Evolutionary conservation across 2,888 invertebrate species (phyloP), one percentile per base, ranked within the genome.

Genomic region (Odontomyia ornata): DNA sequence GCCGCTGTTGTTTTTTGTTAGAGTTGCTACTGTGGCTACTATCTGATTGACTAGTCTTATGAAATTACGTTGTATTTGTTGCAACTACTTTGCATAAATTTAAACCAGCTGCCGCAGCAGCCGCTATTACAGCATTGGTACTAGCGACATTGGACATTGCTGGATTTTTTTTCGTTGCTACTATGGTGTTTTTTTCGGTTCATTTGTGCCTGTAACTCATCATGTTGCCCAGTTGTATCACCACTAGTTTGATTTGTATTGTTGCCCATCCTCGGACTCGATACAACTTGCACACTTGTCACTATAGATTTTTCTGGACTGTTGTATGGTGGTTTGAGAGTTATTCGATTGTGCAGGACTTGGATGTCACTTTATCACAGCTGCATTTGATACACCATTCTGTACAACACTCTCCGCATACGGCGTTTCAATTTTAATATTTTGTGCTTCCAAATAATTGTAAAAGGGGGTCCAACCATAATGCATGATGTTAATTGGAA

Each of bases 251-350:
- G 28, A 52, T 56, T 75, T 52, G 27, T 21, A 65, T 47, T 67
- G 18, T 52, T 15, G 62, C 13, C 69, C 60, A 65, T 60, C 23
- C 47, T 21, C 36, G 77, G 28, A 27, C 47, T 75, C 28, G 75
- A 18, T 21, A 75, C 75, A n/a, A 43, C 57, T 27, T 69, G 67
- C 13, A 57, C 72, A 30, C 52, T 67, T 23, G 52, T 57, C 30
- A 72, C 69, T 36, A 71, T 36, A 21, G 62, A 77, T 52, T 76
- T 76, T 30, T 78, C 91, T 25, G 95, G 94, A 86, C 93, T 94
- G 85, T 94, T 93, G 85, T 95, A 95, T 89, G 93, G 91, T 56
- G 94, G 94, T 92, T 85, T 93, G 93, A 47, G 92, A 91, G 84
- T 93, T 92, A 13, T 93, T 91, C 11, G 91, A 90, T 83, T 90